phyloP scores from a whole-genome alignment of 2,888 invertebrate species.

The Phyllotreta cruciferae region DNA sequence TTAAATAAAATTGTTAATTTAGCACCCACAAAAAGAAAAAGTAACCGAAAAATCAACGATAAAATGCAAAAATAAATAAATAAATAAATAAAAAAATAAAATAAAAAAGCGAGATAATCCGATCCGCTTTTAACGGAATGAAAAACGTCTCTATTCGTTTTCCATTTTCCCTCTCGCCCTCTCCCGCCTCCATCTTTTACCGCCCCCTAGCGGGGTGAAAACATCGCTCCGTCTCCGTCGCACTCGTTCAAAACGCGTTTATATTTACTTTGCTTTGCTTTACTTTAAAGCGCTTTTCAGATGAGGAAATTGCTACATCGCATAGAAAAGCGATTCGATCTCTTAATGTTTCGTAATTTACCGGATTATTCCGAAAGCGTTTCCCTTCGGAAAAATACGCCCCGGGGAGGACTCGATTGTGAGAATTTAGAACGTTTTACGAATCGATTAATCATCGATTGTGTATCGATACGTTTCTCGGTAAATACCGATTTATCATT shows the following conservation, averaged over 20 bases:
- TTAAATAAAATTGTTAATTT: too few species aligned
- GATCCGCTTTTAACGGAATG: constrained; percentile 47
- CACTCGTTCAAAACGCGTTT: constrained; percentile 40
- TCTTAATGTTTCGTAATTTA: constrained; percentile 29
- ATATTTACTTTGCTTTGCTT: constrained; percentile 42
- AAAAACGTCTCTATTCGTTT: constrained; percentile 25
- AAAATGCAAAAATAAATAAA: constrained; percentile 2
- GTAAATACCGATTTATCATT: too few species aligned
- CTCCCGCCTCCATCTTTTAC: too few species aligned
- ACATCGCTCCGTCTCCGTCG: constrained; percentile 35
- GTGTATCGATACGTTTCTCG: too few species aligned
- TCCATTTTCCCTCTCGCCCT: too few species aligned
- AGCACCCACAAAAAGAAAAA: too few species aligned
- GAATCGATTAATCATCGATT: too few species aligned
- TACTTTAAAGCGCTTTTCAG: constrained; percentile 26
- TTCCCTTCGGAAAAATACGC: too few species aligned
- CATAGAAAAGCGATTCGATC: constrained; percentile 29
- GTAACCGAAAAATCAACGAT: too few species aligned
- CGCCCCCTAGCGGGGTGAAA: constrained; percentile 37
- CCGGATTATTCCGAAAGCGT: too few species aligned
- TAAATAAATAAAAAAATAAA: constrained; percentile 24
- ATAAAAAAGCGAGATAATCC: constrained; percentile 32
- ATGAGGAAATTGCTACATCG: constrained; percentile 29
- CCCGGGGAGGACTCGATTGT: too few species aligned
- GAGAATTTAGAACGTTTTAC: too few species aligned